Percentiles rank a stretch among this genome's conserved stretches.
Conservation (phyloP, 2,797 vertebrate genomes). For the Siniperca obscura region DNA sequence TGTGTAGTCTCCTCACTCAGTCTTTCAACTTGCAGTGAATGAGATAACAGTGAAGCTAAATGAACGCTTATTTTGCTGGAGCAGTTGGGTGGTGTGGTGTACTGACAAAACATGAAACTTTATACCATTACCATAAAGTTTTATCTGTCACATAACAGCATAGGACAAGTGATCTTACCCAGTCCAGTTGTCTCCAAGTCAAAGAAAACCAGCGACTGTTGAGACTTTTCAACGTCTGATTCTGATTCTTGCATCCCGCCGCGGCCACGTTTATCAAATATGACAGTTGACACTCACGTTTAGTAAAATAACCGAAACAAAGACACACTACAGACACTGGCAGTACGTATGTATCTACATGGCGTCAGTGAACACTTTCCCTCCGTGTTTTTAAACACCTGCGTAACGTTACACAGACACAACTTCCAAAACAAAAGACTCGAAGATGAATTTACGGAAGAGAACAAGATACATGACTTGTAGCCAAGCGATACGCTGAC, state of each 20-base stretch:
- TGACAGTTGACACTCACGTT: accelerated
- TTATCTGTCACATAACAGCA: too few relatives aligned
- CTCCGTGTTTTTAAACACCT: slow-evolving; percentile 12
- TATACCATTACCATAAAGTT: background rate
- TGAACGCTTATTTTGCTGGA: too few relatives aligned
- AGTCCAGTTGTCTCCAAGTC: slow-evolving; percentile 86
- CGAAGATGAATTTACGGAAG: background rate
- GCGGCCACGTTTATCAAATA: accelerated
- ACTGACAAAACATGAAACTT: background rate
- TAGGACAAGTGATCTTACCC: slow-evolving; percentile 45
- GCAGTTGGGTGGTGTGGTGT: too few relatives aligned
- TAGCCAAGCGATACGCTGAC: too few relatives aligned
- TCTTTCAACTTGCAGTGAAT: background rate
- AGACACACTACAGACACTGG: too few relatives aligned
- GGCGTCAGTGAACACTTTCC: background rate
- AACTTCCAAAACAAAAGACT: slow-evolving; percentile 37
- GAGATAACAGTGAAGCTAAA: too few relatives aligned
- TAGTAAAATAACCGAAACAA: accelerated
- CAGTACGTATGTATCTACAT: background rate
- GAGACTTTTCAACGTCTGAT: background rate
- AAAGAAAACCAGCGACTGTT: slow-evolving; percentile 80
- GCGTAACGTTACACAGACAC: accelerated
- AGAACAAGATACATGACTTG: background rate
- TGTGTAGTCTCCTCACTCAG: background rate
- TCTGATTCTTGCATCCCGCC: slow-evolving; percentile 33